Base-by-base conservation (phyloP, 2,888 invertebrate species). In the Pterobdella sp. region DNA sequence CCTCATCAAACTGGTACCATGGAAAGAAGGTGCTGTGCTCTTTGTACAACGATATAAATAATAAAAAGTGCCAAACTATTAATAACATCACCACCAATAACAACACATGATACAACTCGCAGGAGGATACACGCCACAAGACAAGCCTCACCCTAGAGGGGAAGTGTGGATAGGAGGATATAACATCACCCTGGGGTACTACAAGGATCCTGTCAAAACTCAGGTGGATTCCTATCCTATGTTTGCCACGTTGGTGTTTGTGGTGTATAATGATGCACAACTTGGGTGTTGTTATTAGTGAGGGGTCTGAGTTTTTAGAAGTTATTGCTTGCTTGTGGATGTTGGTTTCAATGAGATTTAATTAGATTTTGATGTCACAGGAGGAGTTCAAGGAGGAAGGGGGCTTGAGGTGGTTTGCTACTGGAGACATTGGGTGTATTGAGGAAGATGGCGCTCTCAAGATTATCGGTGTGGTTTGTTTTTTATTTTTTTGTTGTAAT, bases 361-460 rank as follows among this genome's bases (percentile, higher is more conserved):
- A 7, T 42, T 42, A 14, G 22, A 7, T 22, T 14, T 22, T 22
- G 10, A 42, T 22, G 10, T 7, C 10, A 7, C 35, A 88, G 76
- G 93, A 93, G 81, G 94, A 95, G 86, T 90, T 91, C 80, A 80
- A 81, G 18, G 88, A 88, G 22, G 79, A 79, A 42, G 77, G 80
- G 56, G 82, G 82, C 14, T 69, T 79, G 18, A 74, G 80, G 78
- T 98, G 95, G 93, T 98, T 98, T 87, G 89, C 89, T 80, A 93
- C 94, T n/a, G 98, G 98, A 0, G 98, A 98, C 85, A 91, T 98
- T 84, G 95, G 91, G 1, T 94, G 95, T 86, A 87, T 96, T 80
- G 91, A 94, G 81, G 87, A 88, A 60, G 96, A 98, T 85, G 98
- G 98, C 31, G 91, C 90, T 81, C 89, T 98, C 79, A 92, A 91